Percentiles rank a stretch among this genome's conserved stretches.
phyloP scores from a whole-genome alignment of 2,113 vertebrate species.

The Osmerus eperlanus region DNA sequence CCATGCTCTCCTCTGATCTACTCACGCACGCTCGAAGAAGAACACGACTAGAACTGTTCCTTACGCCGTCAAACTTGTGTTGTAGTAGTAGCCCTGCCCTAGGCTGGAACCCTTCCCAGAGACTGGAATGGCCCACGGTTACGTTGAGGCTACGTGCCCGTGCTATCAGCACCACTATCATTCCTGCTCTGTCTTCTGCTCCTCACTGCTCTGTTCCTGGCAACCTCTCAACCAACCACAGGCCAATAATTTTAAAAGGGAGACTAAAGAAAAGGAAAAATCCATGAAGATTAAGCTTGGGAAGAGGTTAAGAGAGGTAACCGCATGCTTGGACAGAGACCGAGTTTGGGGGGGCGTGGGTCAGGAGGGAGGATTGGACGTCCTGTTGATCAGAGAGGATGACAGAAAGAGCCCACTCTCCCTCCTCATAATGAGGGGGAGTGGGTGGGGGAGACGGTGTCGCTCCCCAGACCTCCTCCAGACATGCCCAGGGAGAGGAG shows the following conservation, averaged over 20 bases:
- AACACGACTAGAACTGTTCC: no score
- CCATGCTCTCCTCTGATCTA: no score
- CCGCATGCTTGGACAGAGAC: slow-evolving; percentile 38
- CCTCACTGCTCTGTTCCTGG: slow-evolving; percentile 15
- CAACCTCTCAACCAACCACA: slow-evolving; percentile 26
- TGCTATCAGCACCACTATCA: slow-evolving; percentile 2
- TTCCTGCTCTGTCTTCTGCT: slow-evolving; percentile 2
- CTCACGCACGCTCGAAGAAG: no score
- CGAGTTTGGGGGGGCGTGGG: slow-evolving; percentile 29
- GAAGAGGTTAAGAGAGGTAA: slow-evolving; percentile 59
- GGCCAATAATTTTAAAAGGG: slow-evolving; percentile 45
- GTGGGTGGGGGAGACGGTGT: slow-evolving; percentile 29
- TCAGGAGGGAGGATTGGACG: slow-evolving; percentile 42
- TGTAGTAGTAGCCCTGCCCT: no score
- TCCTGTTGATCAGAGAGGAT: slow-evolving; percentile 9
- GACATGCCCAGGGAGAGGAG: slow-evolving; percentile 49
- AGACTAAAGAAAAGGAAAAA: slow-evolving; percentile 15
- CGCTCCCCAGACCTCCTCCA: slow-evolving; percentile 39
- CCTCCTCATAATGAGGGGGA: slow-evolving; percentile 24
- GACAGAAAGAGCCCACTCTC: slow-evolving; percentile 23
- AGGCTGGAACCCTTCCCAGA: no score
- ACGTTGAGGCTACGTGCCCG: slow-evolving; percentile 2
- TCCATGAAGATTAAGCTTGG: slow-evolving; percentile 46
- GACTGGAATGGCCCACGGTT: no score
- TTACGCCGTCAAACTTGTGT: no score